A percentile compares a stretch with the other conserved stretches of the same genome.
phyloP scores from a whole-genome alignment of 2,113 vertebrate species.

The Rhynchomys soricoides region DNA sequence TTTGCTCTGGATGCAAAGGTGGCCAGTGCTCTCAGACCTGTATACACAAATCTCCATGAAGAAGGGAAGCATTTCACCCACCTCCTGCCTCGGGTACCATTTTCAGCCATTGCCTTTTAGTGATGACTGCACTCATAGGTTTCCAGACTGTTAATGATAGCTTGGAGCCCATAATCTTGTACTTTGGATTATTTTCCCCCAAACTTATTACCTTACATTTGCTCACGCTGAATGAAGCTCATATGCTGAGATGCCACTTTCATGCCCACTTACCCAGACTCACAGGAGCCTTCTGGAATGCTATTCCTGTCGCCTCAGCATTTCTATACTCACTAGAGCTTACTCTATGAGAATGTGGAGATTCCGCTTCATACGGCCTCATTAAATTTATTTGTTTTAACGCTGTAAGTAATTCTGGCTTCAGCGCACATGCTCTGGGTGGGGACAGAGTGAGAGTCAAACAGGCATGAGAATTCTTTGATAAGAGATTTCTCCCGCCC shows the following conservation, averaged over 20 bases:
- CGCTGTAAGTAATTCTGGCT: not conserved
- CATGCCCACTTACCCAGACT: conserved; percentile 32
- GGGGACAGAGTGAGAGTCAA: not conserved
- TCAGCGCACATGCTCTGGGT: not conserved
- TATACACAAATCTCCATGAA: not conserved
- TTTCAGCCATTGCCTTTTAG: conserved; percentile 9
- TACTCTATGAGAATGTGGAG: not conserved
- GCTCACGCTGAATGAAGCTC: not conserved
- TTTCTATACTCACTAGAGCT: conserved; percentile 16
- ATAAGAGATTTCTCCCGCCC: not conserved
- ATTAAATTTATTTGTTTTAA: not conserved
- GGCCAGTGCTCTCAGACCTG: not conserved
- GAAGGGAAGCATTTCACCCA: not conserved
- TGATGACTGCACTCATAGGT: not conserved
- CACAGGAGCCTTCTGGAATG: not conserved
- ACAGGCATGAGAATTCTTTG: not conserved
- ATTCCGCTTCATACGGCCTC: not conserved
- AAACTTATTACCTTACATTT: conserved; percentile 38
- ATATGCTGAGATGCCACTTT: conserved; percentile 16
- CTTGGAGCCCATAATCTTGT: conserved; percentile 19
- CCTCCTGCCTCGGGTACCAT: not conserved
- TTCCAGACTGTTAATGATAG: not conserved
- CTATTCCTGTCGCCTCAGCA: not conserved
- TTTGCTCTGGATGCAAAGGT: not conserved
- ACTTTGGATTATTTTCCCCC: conserved; percentile 37